Conservation (phyloP, 2,888 invertebrate species). For the Linnaemya vulpina region DNA sequence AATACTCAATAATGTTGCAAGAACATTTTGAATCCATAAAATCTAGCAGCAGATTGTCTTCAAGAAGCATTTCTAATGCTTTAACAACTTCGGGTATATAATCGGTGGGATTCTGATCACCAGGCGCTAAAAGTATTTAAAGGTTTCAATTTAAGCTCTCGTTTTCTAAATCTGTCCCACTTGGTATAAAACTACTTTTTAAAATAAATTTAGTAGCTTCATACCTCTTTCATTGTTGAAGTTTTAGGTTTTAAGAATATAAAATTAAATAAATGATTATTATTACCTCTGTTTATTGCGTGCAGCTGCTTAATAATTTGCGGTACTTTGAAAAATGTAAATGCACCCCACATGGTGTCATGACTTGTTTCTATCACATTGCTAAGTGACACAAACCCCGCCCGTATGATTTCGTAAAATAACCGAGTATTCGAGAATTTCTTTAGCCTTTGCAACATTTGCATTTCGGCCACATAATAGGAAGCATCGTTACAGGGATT, state of each 20-base stretch:
- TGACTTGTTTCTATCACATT: conserved; percentile 92
- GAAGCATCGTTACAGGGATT: conserved; percentile 93
- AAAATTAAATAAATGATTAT: too few relatives aligned
- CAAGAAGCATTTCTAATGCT: conserved; percentile 92
- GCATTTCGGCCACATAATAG: conserved; percentile 90
- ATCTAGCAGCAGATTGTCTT: conserved; percentile 92
- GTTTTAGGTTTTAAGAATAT: too few relatives aligned
- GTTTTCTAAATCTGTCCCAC: too few relatives aligned
- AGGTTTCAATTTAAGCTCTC: too few relatives aligned
- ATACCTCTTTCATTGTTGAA: too few relatives aligned
- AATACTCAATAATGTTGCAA: conserved; percentile 92
- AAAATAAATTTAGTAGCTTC: too few relatives aligned
- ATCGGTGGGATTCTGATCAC: conserved; percentile 83
- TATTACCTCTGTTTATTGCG: conserved; percentile 84
- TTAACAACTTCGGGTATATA: conserved; percentile 90
- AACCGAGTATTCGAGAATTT: conserved; percentile 91
- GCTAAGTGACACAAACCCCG: conserved; percentile 94
- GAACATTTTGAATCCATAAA: conserved; percentile 94
- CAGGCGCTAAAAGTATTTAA: conserved; percentile 69
- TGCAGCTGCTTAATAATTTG: conserved; percentile 89
- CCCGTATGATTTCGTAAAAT: conserved; percentile 94
- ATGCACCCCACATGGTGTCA: conserved; percentile 96
- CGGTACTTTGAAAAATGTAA: conserved; percentile 95
- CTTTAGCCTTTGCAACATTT: conserved; percentile 93
- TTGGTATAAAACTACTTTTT: too few relatives aligned